Evolutionary conservation across 2,888 invertebrate species (phyloP), one percentile per base, ranked within the genome.

Genomic region (Bellardia pandia): DNA sequence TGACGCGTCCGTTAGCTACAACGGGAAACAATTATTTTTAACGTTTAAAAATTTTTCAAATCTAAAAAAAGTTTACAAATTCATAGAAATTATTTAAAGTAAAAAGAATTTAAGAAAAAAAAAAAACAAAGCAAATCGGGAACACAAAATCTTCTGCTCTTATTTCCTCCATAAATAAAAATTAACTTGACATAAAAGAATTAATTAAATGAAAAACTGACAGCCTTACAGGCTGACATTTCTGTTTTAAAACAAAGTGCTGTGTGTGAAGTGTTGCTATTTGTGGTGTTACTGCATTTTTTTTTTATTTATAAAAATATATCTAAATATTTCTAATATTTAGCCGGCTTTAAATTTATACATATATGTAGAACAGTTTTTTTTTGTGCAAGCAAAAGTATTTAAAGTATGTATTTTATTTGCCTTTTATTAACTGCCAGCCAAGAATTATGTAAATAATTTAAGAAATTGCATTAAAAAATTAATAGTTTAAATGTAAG

Each of bases 101-200:
- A 40, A 30, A 7, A 56, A 42, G 33, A 76, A 8, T 23, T 23
- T 23, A 23, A 23, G 23, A 23, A 23, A 23, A 23, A 23, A 23
- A 23, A 23, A 23, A 23, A 23, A 23, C 23, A 48, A 23, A 53
- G 0, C 48, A 68, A 30, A 30, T 68, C 30, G 68, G 23, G 14
- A 48, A n/a, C 42, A 53, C n/a, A 69, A 6, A 64, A 66, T 8
- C 5, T 56, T 78, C 7, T 45, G n/a, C 68, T 74, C 62, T 23
- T 45, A 51, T 62, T 62, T 81, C 62, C 40, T 77, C 45, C 71
- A 86, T 64, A 82, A 86, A 74, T 82, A 78, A 82, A 71, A 60
- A 48, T 60, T 45, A 60, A 74, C 58, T 78, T 77, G 71, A 76
- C 75, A 85, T 53, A 62, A 40, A 33, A 3, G 42, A 77, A 76